phyloP scores from a whole-genome alignment of 2,888 invertebrate species.

The Cheilosia urbana region DNA sequence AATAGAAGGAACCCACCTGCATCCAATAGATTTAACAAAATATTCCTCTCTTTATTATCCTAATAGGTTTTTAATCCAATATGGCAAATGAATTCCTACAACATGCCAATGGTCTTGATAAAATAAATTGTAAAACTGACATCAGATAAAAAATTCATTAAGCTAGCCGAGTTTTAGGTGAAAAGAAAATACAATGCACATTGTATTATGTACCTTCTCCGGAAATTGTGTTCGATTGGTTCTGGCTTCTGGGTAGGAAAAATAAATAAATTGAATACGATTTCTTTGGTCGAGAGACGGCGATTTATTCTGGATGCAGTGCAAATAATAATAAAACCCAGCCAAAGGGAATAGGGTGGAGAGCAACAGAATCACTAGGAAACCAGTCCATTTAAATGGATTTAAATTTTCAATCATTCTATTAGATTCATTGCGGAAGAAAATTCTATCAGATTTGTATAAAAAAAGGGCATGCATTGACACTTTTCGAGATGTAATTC shows the following conservation, averaged over 20 bases:
- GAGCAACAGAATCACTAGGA: not conserved
- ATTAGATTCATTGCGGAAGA: not conserved
- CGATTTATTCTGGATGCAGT: slow-evolving; percentile 6
- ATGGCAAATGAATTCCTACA: slow-evolving; percentile 11
- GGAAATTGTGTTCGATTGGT: slow-evolving; percentile 28
- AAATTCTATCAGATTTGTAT: no score
- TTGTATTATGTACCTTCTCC: slow-evolving; percentile 3
- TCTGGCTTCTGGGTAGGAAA: slow-evolving; percentile 8
- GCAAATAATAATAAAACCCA: not conserved
- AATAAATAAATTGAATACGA: slow-evolving; percentile 38
- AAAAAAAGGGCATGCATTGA: no score
- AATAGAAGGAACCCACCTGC: slow-evolving; percentile 2
- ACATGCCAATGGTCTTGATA: not conserved
- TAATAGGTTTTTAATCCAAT: slow-evolving; percentile 45
- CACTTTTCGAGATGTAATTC: no score
- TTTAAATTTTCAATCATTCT: no score
- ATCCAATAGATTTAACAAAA: slow-evolving; percentile 13
- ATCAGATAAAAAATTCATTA: slow-evolving; percentile 52
- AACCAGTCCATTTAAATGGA: no score
- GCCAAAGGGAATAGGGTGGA: not conserved
- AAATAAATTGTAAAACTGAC: slow-evolving; percentile 46
- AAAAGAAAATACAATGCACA: slow-evolving; percentile 18
- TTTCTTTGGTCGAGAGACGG: slow-evolving; percentile 9
- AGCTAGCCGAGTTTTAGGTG: slow-evolving; percentile 7
- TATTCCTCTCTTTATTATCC: slow-evolving; percentile 11